phyloP scores from a whole-genome alignment of 2,113 vertebrate species.

The Pelecanoides urinatrix region DNA sequence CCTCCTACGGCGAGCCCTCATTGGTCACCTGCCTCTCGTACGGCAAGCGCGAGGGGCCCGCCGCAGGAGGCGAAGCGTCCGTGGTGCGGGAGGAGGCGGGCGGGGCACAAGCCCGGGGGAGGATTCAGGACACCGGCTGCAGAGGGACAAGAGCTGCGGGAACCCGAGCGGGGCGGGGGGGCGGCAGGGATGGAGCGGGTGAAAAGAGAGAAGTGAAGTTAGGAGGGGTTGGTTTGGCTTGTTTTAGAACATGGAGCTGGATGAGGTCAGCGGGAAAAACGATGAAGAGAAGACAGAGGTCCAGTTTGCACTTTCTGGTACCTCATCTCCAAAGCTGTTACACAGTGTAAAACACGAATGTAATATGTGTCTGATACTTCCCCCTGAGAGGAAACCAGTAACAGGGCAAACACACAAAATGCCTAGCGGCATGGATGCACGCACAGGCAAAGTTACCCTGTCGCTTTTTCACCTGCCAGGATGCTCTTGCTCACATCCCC shows the following conservation, averaged over 20 bases:
- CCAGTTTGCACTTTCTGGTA: neutral
- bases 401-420: neutral
- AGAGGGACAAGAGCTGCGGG: neutral
- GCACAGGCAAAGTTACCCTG: no score
- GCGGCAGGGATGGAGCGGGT: neutral
- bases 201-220: fast-evolving
- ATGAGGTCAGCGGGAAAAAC: no score
- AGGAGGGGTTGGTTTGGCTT: fast-evolving
- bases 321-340: neutral
- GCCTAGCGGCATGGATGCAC: fast-evolving
- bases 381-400: neutral
- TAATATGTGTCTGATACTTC: fast-evolving
- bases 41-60: neutral
- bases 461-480: no score
- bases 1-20: no score
- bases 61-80: neutral
- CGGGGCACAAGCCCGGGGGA: fast-evolving
- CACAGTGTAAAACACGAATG: fast-evolving
- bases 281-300: fast-evolving
- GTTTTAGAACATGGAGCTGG: neutral
- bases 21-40: neutral
- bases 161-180: no score
- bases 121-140: fast-evolving
- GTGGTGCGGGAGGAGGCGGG: fast-evolving
- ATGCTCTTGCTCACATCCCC: neutral